These are phyloP conservation scores for Baccha elongata DNA, from an alignment of 2,888 invertebrate species.

Conservation along the genomic window DNA sequence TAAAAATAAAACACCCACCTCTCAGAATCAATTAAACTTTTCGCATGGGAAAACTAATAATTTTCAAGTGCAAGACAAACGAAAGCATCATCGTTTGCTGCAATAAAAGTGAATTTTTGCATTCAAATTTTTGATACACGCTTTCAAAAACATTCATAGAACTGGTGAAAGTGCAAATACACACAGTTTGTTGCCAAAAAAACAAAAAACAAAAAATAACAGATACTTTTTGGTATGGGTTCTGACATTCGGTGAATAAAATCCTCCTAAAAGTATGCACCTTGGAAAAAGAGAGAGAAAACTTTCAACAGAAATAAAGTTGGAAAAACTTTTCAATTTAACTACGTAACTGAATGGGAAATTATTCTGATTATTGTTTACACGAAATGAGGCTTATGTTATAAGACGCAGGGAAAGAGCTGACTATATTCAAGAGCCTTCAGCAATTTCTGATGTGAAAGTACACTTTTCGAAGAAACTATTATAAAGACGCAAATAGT, in stretches of 20 bases:
- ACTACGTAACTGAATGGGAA: constrained; percentile 58
- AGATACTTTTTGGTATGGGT: constrained; percentile 32
- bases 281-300: constrained; percentile 10
- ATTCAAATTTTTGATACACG: constrained; percentile 11
- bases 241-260: not conserved
- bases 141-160: not conserved
- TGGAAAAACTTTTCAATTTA: constrained; percentile 58
- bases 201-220: constrained; percentile 2
- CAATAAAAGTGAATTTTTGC: constrained; percentile 37
- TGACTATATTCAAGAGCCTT: constrained; percentile 37
- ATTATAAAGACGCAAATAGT: constrained; percentile 39
- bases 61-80: constrained; percentile 80
- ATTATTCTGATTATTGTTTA: constrained; percentile 63
- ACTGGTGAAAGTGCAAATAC: constrained; percentile 42
- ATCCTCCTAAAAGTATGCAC: not conserved
- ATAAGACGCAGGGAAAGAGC: not conserved
- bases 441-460: not conserved
- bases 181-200: constrained; percentile 15
- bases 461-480: constrained; percentile 32
- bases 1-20: constrained; percentile 41
- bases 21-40: constrained; percentile 79
- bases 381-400: constrained; percentile 45
- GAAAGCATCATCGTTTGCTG: constrained; percentile 23
- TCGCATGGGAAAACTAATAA: constrained; percentile 79
- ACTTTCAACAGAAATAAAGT: constrained; percentile 50